Evolutionary conservation across 2,113 vertebrate species (phyloP).

Genomic region (Scortum barcoo): DNA sequence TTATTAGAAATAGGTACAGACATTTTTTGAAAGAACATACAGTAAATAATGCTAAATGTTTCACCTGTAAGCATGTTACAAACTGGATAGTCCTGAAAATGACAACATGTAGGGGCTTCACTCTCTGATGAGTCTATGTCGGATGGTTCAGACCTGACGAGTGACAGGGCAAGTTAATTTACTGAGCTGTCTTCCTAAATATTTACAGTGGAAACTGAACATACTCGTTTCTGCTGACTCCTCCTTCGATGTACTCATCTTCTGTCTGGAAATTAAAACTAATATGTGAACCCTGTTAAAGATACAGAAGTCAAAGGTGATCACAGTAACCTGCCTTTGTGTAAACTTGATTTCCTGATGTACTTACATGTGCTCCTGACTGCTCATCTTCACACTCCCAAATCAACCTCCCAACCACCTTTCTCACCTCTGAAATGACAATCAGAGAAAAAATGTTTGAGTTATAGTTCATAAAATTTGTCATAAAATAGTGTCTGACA

Average conservation of each 20-base stretch:
- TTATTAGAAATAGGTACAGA: background rate
- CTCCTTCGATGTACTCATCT: conserved; percentile 21
- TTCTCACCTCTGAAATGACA: conserved; percentile 79
- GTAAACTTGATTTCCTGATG: background rate
- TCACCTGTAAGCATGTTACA: conserved; percentile 77
- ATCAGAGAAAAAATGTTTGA: background rate
- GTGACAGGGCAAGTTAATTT: background rate
- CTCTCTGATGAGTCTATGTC: conserved; percentile 41
- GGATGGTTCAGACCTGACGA: conserved; percentile 61
- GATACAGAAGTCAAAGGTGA: background rate
- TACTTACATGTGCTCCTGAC: conserved; percentile 29
- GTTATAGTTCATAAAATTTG: background rate
- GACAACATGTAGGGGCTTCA: conserved; percentile 25
- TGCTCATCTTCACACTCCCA: conserved; percentile 80
- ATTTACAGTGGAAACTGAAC: conserved; percentile 1
- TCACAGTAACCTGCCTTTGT: background rate
- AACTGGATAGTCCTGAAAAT: conserved; percentile 58
- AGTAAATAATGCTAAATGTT: background rate
- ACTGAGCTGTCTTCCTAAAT: background rate
- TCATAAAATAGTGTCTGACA: too few species aligned
- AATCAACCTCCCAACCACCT: conserved; percentile 79
- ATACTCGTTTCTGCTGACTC: conserved; percentile 35
- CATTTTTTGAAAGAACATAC: background rate
- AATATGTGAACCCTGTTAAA: conserved; percentile 28
- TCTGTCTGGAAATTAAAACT: conserved; percentile 7